phyloP scores from a whole-genome alignment of 2,888 invertebrate genomes.

The Ichneumon xanthorius region DNA sequence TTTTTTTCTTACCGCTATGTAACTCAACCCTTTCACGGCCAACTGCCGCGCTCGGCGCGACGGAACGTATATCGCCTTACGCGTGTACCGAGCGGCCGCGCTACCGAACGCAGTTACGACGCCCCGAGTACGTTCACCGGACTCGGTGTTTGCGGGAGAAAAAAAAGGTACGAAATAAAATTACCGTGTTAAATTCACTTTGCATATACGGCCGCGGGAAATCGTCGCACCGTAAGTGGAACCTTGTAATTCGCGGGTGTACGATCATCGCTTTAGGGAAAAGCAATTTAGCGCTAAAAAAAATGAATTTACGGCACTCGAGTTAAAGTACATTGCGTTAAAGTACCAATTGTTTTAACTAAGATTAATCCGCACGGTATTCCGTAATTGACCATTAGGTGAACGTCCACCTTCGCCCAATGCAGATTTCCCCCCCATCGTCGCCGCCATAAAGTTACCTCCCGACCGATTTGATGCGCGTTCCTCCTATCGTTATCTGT shows the following conservation, averaged over 20 bases:
- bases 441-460: neutral
- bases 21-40: slow-evolving; percentile 71
- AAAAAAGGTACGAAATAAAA: neutral
- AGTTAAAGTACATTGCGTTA: too few relatives aligned
- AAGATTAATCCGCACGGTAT: too few relatives aligned
- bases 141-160: slow-evolving; percentile 13
- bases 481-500: neutral
- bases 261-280: neutral
- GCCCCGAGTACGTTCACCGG: neutral
- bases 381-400: too few relatives aligned
- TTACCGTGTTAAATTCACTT: neutral
- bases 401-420: too few relatives aligned
- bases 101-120: slow-evolving; percentile 39
- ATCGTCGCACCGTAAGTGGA: neutral
- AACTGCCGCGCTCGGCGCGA: slow-evolving; percentile 64
- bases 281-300: slow-evolving; percentile 24
- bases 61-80: slow-evolving; percentile 61
- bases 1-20: slow-evolving; percentile 47
- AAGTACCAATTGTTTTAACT: too few relatives aligned
- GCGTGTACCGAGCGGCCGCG: slow-evolving; percentile 14
- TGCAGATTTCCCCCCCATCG: slow-evolving; percentile 5
- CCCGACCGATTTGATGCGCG: neutral
- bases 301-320: too few relatives aligned
- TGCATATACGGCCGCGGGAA: neutral
- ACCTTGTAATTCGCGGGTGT: neutral